Evolutionary conservation across 2,888 invertebrate species (phyloP).

Genomic region (Meandrusa payeni): DNA sequence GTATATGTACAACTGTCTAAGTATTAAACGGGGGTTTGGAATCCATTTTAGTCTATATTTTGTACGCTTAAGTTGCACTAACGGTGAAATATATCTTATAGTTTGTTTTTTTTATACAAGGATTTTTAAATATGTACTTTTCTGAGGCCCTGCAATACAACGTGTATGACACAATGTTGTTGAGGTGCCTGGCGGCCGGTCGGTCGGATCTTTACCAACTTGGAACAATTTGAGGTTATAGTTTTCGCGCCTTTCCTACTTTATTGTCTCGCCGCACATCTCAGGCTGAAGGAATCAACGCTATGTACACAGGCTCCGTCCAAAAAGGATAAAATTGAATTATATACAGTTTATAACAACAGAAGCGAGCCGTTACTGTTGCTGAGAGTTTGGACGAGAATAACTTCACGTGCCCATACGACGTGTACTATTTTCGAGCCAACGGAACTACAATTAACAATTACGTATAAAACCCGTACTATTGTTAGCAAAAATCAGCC

Average conservation of each 20-base stretch:
- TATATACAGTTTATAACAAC: constrained; percentile 44
- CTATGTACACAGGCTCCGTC: constrained; percentile 47
- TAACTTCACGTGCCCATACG: constrained; percentile 47
- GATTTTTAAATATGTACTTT: constrained; percentile 39
- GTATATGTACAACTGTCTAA: constrained; percentile 46
- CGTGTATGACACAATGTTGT: constrained; percentile 7
- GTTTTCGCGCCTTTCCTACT: constrained; percentile 24
- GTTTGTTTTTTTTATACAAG: constrained; percentile 27
- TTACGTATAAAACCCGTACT: constrained; percentile 60
- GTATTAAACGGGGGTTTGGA: constrained; percentile 58
- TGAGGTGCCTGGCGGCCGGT: too few relatives aligned
- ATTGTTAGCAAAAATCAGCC: constrained; percentile 65
- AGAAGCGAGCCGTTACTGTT: constrained; percentile 6
- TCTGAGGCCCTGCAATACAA: constrained; percentile 49
- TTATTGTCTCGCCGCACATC: constrained; percentile 62
- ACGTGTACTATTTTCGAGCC: constrained; percentile 39
- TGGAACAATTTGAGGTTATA: constrained; percentile 3
- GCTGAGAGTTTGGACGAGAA: constrained; percentile 45
- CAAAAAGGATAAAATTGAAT: constrained; percentile 42
- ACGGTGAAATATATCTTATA: constrained; percentile 49
- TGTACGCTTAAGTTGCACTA: constrained; percentile 74
- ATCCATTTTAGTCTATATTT: constrained; percentile 73
- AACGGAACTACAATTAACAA: constrained; percentile 45
- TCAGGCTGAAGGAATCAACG: constrained; percentile 43
- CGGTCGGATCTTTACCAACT: too few relatives aligned